Evolutionary conservation across 2,888 invertebrate species (phyloP).

Genomic region (Himalopsyche anomala): DNA sequence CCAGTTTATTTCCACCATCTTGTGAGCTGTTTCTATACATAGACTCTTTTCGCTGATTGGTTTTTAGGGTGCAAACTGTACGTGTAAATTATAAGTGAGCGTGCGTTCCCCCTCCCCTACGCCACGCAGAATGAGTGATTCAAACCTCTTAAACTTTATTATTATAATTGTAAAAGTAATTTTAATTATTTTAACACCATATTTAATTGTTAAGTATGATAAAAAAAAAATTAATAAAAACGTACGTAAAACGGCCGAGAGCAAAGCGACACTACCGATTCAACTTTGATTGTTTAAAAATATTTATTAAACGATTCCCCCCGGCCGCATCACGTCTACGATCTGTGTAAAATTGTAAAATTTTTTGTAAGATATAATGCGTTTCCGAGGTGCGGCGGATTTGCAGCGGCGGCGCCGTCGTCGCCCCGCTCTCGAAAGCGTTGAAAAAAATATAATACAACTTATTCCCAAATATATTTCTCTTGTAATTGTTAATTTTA

Average conservation of each 20-base stretch:
- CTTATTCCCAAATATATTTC: constrained; percentile 62
- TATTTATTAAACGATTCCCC: constrained; percentile 14
- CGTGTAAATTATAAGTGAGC: constrained; percentile 65
- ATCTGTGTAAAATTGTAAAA: constrained; percentile 61
- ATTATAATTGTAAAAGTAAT: constrained; percentile 65
- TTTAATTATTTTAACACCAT: constrained; percentile 68
- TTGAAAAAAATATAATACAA: constrained; percentile 45
- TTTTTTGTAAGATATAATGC: constrained; percentile 65
- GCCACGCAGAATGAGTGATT: constrained; percentile 65
- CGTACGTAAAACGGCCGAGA: constrained; percentile 63
- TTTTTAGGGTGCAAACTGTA: constrained; percentile 64
- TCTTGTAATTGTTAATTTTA: constrained; percentile 64
- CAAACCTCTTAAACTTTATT: constrained; percentile 64
- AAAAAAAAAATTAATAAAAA: constrained; percentile 64
- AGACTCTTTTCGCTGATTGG: constrained; percentile 63
- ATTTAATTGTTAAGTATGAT: constrained; percentile 67
- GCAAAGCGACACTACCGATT: constrained; percentile 52
- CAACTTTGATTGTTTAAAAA: constrained; percentile 26
- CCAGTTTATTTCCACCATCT: constrained; percentile 62
- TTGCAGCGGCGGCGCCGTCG: neutral
- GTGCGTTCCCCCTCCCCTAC: constrained; percentile 63
- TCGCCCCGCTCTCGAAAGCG: constrained; percentile 45
- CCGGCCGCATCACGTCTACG: constrained; percentile 43
- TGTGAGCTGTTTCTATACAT: constrained; percentile 62
- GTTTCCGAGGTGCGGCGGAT: constrained; percentile 54